Evolutionary conservation across 92 coral and sea anemone genomes (phyloP), one percentile per base, ranked within the genome.

Genomic region (Muricea muricata): DNA sequence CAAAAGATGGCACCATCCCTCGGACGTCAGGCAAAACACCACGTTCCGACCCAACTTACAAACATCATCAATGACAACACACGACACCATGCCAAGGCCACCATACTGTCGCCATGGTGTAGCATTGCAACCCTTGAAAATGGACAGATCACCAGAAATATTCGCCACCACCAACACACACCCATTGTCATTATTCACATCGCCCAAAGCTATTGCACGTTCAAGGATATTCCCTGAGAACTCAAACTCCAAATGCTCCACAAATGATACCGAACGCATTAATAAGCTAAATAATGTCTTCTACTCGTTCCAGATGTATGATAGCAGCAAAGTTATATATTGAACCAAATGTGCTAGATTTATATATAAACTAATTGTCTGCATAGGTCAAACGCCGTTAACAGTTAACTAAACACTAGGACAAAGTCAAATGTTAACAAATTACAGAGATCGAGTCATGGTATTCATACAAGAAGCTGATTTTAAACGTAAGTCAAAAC

Each of bases 261-360:
- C 99, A 73, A 96, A 92, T 41, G 98, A 96, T 18, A 93, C 97
- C 21, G 97, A 96, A 31, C 99, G 91, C 81, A 85, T 90, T n/a
- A 15, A 47, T n/a, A n/a, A n/a, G n/a, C n/a, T n/a, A n/a, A n/a
- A n/a, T n/a, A n/a, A n/a, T n/a, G n/a, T n/a, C n/a, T n/a, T n/a
- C n/a, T n/a, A n/a, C n/a, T n/a, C n/a, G n/a, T n/a, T n/a, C n/a
- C n/a, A n/a, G n/a, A n/a, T n/a, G n/a, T n/a, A n/a, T n/a, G n/a
- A n/a, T n/a, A n/a, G n/a, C n/a, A n/a, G n/a, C n/a, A n/a, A n/a
- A n/a, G n/a, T n/a, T n/a, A n/a, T n/a, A n/a, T n/a, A n/a, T n/a
- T n/a, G n/a, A n/a, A n/a, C n/a, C n/a, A n/a, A n/a, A n/a, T n/a
- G n/a, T n/a, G n/a, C n/a, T n/a, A n/a, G n/a, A n/a, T n/a, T n/a